Evolutionary conservation across 2,888 invertebrate species (phyloP), one percentile per base, ranked within the genome.

Genomic region (Blera fallax): DNA sequence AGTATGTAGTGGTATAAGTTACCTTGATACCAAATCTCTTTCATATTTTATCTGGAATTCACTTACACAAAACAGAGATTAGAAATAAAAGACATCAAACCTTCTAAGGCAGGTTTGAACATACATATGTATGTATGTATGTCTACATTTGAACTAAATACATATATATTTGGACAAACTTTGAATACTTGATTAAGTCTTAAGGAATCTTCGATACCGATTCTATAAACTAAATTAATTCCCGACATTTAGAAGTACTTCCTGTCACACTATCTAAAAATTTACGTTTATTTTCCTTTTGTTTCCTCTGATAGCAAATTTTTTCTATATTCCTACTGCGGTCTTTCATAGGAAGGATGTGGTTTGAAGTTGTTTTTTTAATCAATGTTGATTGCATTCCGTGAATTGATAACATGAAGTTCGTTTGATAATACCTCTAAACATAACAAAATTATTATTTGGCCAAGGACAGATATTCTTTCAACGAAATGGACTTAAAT

Each of bases 321-420:
- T 14, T n/a, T 29, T 16, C 4, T 18, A 34, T 18, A 16, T 21
- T 27, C 43, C 6, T 10, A 27, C 5, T 43, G 64, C 32, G 64
- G 64, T 64, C 18, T 32, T 43, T 40, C 16, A 16, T 2, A 27
- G 32, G 24, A 70, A 58, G 70, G 70, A 70, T 70, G 70, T 70
- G 70, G 70, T 70, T 29, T 3, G 6, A 54, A 14, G 29, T 54
- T 34, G 11, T 32, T 10, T 50, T 65, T 50, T 24, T 50, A 50
- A 34, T 10, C 11, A 65, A 34, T n/a, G 34, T 34, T n/a, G 21
- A 10, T 64, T 48, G 32, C 27, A 48, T 48, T 34, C 34, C 24
- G 14, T 32, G 56, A 34, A 8, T 24, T 16, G 65, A 65, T 65
- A 65, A 65, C 65, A 65, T 11, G 14, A 65, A 56, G 24, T 32